Percentiles rank a stretch among this genome's conserved stretches.
Evolutionary conservation across 2,797 vertebrate genomes (phyloP).

Genomic region (Muscicapa comitata): DNA sequence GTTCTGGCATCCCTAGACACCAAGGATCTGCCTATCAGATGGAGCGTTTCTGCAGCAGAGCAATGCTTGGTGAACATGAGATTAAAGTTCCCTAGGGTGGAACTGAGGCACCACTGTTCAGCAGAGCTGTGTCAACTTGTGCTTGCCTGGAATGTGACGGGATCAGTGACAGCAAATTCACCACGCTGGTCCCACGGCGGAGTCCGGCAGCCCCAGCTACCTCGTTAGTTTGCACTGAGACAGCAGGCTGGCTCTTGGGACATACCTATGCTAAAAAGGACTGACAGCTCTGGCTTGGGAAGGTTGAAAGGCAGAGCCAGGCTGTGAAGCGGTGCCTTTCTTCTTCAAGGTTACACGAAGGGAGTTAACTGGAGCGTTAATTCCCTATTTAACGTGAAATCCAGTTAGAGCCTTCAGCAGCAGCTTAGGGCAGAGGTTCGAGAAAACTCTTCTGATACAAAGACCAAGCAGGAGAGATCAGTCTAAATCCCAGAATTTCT

Average conservation of each 20-base stretch:
- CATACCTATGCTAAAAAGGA: not conserved
- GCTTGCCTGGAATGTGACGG: fast-evolving
- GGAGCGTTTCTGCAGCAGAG: not conserved
- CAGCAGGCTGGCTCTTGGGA: not conserved
- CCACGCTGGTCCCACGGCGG: not conserved
- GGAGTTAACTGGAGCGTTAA: not conserved
- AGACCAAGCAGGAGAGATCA: not conserved
- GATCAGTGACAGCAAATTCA: not conserved
- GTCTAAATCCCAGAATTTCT: not conserved
- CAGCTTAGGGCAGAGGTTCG: not conserved
- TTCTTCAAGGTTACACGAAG: not conserved
- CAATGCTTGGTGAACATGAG: not conserved
- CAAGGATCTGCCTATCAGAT: not conserved
- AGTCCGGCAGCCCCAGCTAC: not conserved
- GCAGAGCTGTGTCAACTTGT: not conserved
- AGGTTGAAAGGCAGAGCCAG: not conserved
- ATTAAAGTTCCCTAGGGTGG: not conserved
- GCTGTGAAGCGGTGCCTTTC: not conserved
- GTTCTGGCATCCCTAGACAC: not conserved
- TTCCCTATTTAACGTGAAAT: not conserved
- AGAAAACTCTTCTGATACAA: not conserved
- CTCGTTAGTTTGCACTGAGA: not conserved
- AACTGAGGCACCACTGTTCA: not conserved
- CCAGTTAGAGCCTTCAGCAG: not conserved
- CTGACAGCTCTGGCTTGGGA: not conserved